These are phyloP conservation scores for Hybognathus amarus DNA, from an alignment of 2,797 vertebrate genomes.

Conservation along the genomic window DNA sequence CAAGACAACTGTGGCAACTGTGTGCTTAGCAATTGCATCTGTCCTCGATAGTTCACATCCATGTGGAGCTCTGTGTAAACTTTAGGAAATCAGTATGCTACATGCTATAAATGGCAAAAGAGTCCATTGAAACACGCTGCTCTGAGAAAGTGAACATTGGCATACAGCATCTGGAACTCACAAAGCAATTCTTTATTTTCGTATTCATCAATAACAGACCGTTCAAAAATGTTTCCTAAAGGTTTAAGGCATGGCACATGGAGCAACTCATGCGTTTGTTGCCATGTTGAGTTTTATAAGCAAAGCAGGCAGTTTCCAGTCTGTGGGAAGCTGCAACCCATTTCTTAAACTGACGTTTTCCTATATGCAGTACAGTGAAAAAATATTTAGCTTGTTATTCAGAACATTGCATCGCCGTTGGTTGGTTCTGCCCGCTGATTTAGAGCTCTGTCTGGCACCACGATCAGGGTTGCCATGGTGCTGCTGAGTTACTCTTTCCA, in stretches of 20 bases:
- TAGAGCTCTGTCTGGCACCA: constrained; percentile 59
- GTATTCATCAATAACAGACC: constrained; percentile 19
- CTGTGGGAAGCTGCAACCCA: not conserved
- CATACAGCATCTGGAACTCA: constrained; percentile 24
- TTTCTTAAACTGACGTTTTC: constrained; percentile 4
- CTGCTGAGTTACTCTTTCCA: constrained; percentile 73
- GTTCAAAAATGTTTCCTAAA: constrained; percentile 28
- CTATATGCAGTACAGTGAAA: not conserved
- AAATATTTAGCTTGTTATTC: constrained; percentile 30
- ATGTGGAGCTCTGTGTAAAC: constrained; percentile 15
- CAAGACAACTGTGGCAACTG: constrained; percentile 12
- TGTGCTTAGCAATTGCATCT: not conserved
- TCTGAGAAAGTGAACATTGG: constrained; percentile 50
- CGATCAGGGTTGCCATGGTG: constrained; percentile 70
- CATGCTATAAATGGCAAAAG: constrained; percentile 7
- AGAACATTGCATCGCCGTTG: constrained; percentile 11
- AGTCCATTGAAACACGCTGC: constrained; percentile 59
- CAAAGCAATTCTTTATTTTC: constrained; percentile 35
- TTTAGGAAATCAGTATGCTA: not conserved
- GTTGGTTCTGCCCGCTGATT: constrained; percentile 61
- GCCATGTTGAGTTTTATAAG: constrained; percentile 18
- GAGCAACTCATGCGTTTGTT: not conserved
- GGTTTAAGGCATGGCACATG: not conserved
- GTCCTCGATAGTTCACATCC: constrained; percentile 8
- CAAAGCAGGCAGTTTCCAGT: constrained; percentile 26